These are phyloP conservation scores for Loxodonta africana DNA, from an alignment of 2,113 vertebrate species.

Conservation along the genomic window DNA sequence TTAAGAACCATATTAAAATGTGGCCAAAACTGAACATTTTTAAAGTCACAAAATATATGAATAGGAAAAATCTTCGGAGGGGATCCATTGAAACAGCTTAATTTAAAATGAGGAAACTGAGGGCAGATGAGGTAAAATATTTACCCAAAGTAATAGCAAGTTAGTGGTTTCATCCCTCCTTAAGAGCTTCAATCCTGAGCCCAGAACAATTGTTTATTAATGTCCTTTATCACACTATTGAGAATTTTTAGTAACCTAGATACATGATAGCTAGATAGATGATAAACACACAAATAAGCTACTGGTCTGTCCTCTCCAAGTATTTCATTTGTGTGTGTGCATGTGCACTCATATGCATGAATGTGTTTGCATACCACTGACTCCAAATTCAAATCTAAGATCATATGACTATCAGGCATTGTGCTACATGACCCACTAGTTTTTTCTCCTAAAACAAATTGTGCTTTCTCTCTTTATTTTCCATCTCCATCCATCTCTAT, in stretches of 20 bases:
- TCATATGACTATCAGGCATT: neutral
- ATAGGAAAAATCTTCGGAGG: neutral
- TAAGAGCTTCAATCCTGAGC: neutral
- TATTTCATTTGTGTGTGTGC: neutral
- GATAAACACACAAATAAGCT: neutral
- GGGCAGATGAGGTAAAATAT: neutral
- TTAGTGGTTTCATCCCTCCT: neutral
- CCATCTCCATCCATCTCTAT: neutral
- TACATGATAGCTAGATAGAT: neutral
- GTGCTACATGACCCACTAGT: neutral
- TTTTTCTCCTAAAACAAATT: neutral
- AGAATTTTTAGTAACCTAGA: neutral
- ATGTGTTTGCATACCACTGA: neutral
- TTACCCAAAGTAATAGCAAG: neutral
- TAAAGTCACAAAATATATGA: neutral
- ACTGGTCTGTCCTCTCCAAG: neutral
- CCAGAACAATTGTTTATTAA: neutral
- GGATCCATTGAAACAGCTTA: neutral
- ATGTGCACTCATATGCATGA: too few relatives aligned
- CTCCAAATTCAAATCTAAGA: neutral
- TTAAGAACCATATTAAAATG: neutral
- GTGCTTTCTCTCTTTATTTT: neutral
- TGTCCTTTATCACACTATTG: neutral
- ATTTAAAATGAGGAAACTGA: neutral
- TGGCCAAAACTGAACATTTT: neutral